Base-by-base conservation (phyloP, 1,140 invertebrate genomes). In the Neuroterus valhalla region DNA sequence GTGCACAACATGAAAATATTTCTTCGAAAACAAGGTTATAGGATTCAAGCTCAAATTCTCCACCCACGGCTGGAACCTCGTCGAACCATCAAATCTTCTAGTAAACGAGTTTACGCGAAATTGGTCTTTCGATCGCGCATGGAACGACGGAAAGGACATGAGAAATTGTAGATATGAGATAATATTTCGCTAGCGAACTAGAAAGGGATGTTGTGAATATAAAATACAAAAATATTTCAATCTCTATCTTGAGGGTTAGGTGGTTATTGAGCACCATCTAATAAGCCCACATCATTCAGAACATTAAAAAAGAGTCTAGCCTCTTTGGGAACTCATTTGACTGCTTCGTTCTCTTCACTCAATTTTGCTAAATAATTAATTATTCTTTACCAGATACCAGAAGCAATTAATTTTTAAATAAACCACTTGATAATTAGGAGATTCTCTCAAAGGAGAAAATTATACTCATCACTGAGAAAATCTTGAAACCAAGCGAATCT, bases 61-160 rank as follows among this genome's bases (percentile, higher is more conserved):
- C n/a, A 62, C 23, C n/a, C 14, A 15, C 11, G 55, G 42, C 52
- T 46, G 71, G 70, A 77, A 72, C 70, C 75, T 77, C 43, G 43
- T 23, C 38, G 67, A 73, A 77, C 52, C 72, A 72, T 71, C 55
- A 55, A 72, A 71, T 75, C 66, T 68, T 68, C 68, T 44, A 62
- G 68, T 75, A 75, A 75, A 71, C 69, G 69, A 75, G 74, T 75
- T 75, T 75, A 71, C 69, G 66, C 52, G 66, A 68, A 75, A 76
- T 72, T 76, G 74, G 66, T 69, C 70, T 66, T 76, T 79, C 71
- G 68, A 52, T 69, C 66, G 71, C 74, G 68, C 46, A 72, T 23
- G 67, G 48, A 66, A n/a, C 17, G 46, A 48, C 46, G 46, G 12
- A 17, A 48, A 48, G 46, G 46, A 48, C 4, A 48, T 19, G n/a